Evolutionary conservation across 2,113 vertebrate genomes (phyloP).

Genomic region (Lophura nycthemera): DNA sequence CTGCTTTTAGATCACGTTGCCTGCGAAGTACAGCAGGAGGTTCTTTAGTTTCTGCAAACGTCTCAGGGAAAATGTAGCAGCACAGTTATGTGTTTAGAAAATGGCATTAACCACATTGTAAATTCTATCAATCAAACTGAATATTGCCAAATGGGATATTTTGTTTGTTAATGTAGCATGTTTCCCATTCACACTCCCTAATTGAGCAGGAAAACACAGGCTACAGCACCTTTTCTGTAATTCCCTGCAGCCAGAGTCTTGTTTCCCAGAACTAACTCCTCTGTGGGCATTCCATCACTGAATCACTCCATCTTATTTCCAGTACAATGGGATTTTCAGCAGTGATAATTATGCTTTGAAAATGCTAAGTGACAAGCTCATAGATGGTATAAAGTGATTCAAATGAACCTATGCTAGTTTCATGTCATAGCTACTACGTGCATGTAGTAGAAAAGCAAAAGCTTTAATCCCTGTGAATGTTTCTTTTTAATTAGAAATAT

Average conservation of each 20-base stretch:
- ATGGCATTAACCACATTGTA: neutral
- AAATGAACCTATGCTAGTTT: neutral
- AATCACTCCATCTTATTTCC: neutral
- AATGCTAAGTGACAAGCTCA: neutral
- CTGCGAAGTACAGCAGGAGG: slow-evolving; percentile 20
- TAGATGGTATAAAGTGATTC: neutral
- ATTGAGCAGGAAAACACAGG: neutral
- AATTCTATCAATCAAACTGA: neutral
- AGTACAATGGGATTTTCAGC: neutral
- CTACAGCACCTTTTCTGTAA: neutral
- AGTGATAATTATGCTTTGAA: neutral
- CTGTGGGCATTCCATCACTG: neutral
- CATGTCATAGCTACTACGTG: neutral
- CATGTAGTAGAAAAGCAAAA: neutral
- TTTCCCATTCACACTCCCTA: neutral
- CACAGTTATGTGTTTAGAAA: neutral
- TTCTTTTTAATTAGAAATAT: neutral
- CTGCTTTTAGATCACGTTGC: slow-evolving; percentile 16
- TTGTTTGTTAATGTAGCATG: neutral
- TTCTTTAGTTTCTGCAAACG: neutral
- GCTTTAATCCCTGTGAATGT: neutral
- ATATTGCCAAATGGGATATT: neutral
- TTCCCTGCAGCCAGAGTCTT: neutral
- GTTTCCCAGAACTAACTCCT: neutral
- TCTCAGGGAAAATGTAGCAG: neutral